Base-by-base conservation (phyloP, 2,888 invertebrate genomes). In the Amblyteles armatorius region DNA sequence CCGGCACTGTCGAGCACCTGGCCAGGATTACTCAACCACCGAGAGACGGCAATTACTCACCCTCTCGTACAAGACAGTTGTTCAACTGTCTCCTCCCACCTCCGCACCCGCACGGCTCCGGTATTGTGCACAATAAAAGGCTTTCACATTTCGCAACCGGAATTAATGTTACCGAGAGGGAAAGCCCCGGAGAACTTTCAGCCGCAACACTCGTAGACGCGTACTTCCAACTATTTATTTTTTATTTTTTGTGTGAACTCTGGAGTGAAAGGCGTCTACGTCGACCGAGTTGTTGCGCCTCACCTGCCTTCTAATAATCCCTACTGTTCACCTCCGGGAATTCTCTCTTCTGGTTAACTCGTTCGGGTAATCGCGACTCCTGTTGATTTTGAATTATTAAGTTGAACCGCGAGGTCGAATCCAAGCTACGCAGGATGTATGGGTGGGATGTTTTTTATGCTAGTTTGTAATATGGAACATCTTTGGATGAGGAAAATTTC, bases 31-130 rank as follows among this genome's bases (percentile, higher is more conserved):
- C 50, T 52, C 57, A 69, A 76, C 63, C 55, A 71, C 65, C 9
- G 29, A 33, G 65, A 55, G 40, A 63, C 44, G 33, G 22, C 71
- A 77, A 82, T 77, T 82, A 72, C 69, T 76, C 67, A 67, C 65
- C 19, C 65, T 55, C 72, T 69, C 48, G 65, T 44, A 57, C 48
- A 68, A 73, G 67, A 78, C 63, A 78, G 65, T 67, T 67, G 44
- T 55, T 48, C 48, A 72, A 82, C 72, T 78, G 36, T 78, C 52
- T 79, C 52, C 36, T 79, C 4, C 52, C 52, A 57, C 22, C 55
- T 55, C 9, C 22, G 57, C 22, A 55, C 55, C 40, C 19, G 19
- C 26, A 57, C 13, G 26, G 13, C 48, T 50, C 40, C 26, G 13
- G 69, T 60, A 44, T 78, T 48, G 6, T 36, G 50, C 6, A 29